These are phyloP conservation scores for Salvator merianae DNA, from an alignment of 2,113 vertebrate genomes.

Conservation along the genomic window DNA sequence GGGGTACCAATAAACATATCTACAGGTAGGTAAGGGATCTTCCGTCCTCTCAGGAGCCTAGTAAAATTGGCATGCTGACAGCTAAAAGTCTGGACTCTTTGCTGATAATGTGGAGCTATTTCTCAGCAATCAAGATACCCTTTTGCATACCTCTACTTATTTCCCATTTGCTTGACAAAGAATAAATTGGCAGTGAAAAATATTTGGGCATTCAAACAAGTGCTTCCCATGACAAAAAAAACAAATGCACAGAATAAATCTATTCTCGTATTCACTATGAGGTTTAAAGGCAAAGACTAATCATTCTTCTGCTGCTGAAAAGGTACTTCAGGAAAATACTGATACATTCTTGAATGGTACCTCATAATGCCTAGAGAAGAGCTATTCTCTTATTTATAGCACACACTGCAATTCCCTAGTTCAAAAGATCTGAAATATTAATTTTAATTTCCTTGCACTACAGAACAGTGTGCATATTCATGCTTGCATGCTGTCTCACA, in stretches of 20 bases:
- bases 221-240: conserved; percentile 4
- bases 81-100: too few relatives aligned
- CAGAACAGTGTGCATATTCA: conserved; percentile 24
- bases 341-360: conserved; percentile 32
- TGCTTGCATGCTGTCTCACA: background rate
- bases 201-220: conserved; percentile 32
- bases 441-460: conserved; percentile 40
- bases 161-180: conserved; percentile 22
- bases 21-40: too few relatives aligned
- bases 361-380: conserved; percentile 19
- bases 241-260: conserved; percentile 19
- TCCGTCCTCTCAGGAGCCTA: too few relatives aligned
- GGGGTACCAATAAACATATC: too few relatives aligned
- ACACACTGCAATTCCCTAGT: conserved; percentile 37
- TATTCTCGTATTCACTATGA: background rate
- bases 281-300: background rate
- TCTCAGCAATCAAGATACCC: too few relatives aligned
- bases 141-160: background rate
- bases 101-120: too few relatives aligned
- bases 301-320: background rate
- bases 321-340: conserved; percentile 7
- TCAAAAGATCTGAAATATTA: conserved; percentile 53
- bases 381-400: conserved; percentile 43
- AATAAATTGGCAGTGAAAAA: conserved; percentile 22
- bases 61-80: too few relatives aligned